Percentiles rank a stretch among this genome's conserved stretches.
phyloP scores from a whole-genome alignment of 2,888 invertebrate species.

The Brenthis hecate region DNA sequence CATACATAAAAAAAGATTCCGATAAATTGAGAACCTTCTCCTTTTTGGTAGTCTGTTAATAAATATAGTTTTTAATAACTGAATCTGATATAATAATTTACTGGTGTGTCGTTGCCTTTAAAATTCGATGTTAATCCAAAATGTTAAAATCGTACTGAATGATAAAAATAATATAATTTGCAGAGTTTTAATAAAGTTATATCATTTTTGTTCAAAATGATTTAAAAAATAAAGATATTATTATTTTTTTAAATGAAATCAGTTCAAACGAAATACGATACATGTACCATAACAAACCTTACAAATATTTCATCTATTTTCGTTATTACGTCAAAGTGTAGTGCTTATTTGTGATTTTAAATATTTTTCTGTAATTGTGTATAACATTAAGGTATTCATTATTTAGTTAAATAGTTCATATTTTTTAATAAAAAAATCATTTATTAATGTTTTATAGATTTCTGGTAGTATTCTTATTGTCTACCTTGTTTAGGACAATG shows the following conservation, averaged over 20 bases:
- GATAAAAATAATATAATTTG: too few species aligned
- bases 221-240: not conserved
- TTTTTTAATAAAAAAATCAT: constrained; percentile 8
- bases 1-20: too few species aligned
- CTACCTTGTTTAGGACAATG: constrained; percentile 74
- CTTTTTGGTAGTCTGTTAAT: too few species aligned
- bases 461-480: constrained; percentile 41
- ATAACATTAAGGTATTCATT: constrained; percentile 59
- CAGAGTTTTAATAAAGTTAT: too few species aligned
- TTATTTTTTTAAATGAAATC: constrained; percentile 9
- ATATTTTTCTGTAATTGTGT: constrained; percentile 60
- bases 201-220: too few species aligned
- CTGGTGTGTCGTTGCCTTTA: too few species aligned
- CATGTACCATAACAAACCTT: constrained; percentile 33
- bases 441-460: constrained; percentile 16
- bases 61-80: too few species aligned
- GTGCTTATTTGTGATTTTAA: constrained; percentile 67
- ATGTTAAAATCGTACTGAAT: too few species aligned
- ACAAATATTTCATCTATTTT: constrained; percentile 49
- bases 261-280: constrained; percentile 30
- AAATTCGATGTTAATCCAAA: too few species aligned
- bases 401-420: constrained; percentile 29
- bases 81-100: too few species aligned
- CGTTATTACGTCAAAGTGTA: constrained; percentile 73
- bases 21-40: too few species aligned